These are phyloP conservation scores for Bubo scandiacus DNA, from an alignment of 2,113 vertebrate species.

Conservation along the genomic window DNA sequence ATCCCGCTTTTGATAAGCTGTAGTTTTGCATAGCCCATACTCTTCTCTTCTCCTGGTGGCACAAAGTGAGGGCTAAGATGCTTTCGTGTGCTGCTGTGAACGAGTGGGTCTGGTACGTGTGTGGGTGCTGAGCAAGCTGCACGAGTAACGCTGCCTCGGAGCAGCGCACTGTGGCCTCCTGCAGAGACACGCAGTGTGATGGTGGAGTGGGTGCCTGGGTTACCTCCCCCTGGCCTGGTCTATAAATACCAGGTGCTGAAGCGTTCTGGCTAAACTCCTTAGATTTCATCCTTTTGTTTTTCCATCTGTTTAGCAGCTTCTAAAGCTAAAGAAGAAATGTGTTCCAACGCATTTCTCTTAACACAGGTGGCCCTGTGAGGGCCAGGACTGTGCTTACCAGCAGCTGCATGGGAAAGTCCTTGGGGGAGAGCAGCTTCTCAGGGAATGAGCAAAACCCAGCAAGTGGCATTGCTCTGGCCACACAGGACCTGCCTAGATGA, in stretches of 20 bases:
- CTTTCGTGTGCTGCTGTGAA: background rate
- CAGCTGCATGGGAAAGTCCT: background rate
- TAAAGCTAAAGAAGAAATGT: background rate
- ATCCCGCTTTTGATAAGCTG: accelerated
- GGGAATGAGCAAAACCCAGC: background rate
- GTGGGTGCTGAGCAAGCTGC: background rate
- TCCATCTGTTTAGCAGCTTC: background rate
- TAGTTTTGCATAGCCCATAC: background rate
- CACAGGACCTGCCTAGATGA: background rate
- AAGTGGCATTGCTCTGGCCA: background rate
- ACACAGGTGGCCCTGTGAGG: background rate
- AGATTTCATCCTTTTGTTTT: background rate
- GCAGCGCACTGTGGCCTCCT: background rate
- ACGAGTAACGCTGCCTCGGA: background rate
- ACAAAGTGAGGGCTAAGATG: background rate
- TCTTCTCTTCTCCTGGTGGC: background rate
- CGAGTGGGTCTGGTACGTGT: background rate
- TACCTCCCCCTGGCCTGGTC: background rate
- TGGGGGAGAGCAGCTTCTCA: too few relatives aligned
- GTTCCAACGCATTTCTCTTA: background rate
- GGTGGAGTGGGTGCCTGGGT: background rate
- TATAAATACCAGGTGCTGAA: background rate
- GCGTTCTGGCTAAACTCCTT: background rate
- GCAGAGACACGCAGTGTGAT: background rate
- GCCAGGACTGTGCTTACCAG: background rate